Percentiles rank a stretch among this genome's conserved stretches.
Conservation (phyloP, 64 coral and sea anemone species). For the Actinia tenebrosa region DNA sequence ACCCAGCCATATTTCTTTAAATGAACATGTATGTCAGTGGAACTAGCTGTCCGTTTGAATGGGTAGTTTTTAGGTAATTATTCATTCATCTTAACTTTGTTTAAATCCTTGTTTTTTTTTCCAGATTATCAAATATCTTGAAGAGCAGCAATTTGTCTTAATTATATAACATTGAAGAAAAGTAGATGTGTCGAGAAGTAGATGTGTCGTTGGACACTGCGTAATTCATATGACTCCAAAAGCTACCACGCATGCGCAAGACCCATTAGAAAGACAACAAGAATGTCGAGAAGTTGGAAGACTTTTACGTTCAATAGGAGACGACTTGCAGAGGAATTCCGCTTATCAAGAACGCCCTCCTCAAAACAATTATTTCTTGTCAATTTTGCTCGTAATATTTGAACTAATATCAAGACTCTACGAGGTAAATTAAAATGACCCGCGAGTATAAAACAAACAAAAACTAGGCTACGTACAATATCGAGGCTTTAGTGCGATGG, state of each 20-base stretch:
- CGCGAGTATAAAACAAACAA: neutral
- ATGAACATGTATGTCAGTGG: too few relatives aligned
- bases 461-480: neutral
- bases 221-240: neutral
- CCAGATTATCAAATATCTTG: neutral
- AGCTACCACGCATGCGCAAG: neutral
- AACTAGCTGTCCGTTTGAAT: too few relatives aligned
- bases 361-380: neutral
- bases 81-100: too few relatives aligned
- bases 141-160: neutral
- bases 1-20: too few relatives aligned
- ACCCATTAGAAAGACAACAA: neutral
- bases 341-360: neutral
- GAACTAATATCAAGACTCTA: neutral
- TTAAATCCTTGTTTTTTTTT: too few relatives aligned
- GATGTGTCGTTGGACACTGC: neutral
- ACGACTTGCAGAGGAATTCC: neutral
- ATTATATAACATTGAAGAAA: too few relatives aligned
- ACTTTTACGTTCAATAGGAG: conserved; percentile 8
- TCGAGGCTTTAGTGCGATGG: too few relatives aligned
- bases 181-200: neutral
- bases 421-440: neutral
- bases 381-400: neutral
- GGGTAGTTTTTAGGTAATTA: too few relatives aligned
- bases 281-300: neutral